Evolutionary conservation across 2,888 invertebrate genomes (phyloP).

Genomic region (Ophonus ardosiacus): DNA sequence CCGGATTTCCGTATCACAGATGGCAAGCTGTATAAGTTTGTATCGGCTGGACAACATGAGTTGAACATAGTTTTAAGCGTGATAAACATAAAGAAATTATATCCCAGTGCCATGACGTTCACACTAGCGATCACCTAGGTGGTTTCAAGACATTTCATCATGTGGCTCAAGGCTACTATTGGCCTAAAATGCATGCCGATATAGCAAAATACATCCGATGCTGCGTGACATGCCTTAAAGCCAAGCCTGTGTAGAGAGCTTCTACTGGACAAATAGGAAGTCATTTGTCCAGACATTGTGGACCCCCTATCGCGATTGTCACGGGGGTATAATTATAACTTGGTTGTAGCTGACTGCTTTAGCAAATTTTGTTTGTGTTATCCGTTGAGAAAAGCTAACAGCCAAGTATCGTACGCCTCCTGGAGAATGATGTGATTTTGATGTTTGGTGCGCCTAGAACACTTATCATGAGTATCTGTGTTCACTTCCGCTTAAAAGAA

Average conservation of each 20-base stretch:
- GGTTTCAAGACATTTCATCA: constrained; percentile 66
- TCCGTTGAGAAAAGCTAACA: constrained; percentile 60
- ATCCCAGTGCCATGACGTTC: constrained; percentile 66
- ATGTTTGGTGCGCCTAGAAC: constrained; percentile 64
- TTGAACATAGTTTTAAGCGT: not conserved
- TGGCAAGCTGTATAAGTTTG: not conserved
- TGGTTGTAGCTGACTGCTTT: constrained; percentile 65
- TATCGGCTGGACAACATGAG: not conserved
- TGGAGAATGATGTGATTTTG: constrained; percentile 65
- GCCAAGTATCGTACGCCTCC: constrained; percentile 17
- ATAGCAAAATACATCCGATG: constrained; percentile 63
- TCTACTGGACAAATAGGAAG: constrained; percentile 67
- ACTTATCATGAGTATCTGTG: constrained; percentile 65
- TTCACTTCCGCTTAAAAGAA: constrained; percentile 62
- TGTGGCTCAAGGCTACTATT: constrained; percentile 66
- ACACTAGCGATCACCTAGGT: constrained; percentile 66
- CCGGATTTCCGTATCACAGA: not conserved
- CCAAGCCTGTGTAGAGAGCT: constrained; percentile 65
- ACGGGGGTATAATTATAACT: constrained; percentile 58
- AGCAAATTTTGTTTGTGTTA: constrained; percentile 66
- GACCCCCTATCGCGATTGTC: constrained; percentile 65
- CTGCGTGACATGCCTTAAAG: constrained; percentile 67
- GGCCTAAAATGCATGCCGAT: constrained; percentile 68
- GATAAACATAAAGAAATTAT: constrained; percentile 50
- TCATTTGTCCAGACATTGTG: constrained; percentile 64